Evolutionary conservation across 2,797 vertebrate genomes (phyloP), one percentile per base, ranked within the genome.

Genomic region (Ptychobarbus kaznakovi): DNA sequence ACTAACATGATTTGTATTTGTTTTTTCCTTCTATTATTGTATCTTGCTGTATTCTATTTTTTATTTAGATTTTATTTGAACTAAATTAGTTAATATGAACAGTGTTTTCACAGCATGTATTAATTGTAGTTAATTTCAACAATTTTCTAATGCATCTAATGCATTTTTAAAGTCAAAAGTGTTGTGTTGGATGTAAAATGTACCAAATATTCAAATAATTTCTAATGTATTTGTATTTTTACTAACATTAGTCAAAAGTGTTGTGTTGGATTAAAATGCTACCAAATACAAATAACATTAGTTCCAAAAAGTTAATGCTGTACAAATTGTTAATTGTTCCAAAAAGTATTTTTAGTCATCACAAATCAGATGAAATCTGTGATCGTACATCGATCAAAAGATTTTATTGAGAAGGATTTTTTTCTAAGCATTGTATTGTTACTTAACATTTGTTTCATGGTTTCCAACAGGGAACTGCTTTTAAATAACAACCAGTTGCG

Each of bases 401-500:
- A 51, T 20, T 35, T 32, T 32, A 70, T 11, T n/a, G 32, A 18
- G 42, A 44, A 44, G 10, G 10, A 18, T 15, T 32, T 18, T 49
- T 22, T 6, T 3, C 1, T 7, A 2, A 35, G 53, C 53, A 38
- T 77, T 58, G 13, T 56, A 5, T 25, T 42, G 4, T 13, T 25
- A 15, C 1, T 20, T 49, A 20, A 40, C 35, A 3, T 94, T 92
- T 89, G 2, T 89, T 58, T 70, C 81, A 40, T 92, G 83, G 91
- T 25, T 79, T 94, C 91, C 91, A 20, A 91, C 95, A 99, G 98
- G 98, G 98, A 99, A 97, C 97, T 99, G 95, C 97, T 97, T 97
- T 98, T 99, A 99, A 99, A 99, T 96, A 97, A 99, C 96, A 99
- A 99, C 97, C 98, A 97, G 96, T 97, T 99, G 97, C 97, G 97